Evolutionary conservation across 37 sponge, comb jelly and placozoan species (phyloP).

Genomic region (Spongilla lacustris): DNA sequence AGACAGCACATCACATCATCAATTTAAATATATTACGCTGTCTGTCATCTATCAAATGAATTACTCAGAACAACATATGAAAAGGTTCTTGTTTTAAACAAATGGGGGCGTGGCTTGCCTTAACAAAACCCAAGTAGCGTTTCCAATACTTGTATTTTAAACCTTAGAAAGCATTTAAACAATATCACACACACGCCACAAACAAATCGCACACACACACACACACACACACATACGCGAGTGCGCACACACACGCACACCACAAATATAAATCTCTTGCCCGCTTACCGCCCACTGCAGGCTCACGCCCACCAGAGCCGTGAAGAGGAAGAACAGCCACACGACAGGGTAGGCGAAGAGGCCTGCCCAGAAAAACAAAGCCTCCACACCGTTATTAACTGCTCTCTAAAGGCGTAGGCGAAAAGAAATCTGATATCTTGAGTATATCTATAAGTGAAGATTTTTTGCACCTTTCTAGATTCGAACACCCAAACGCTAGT

Average conservation of each 20-base stretch:
- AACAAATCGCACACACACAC: neutral
- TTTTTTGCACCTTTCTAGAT: constrained; percentile 65
- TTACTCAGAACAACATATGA: no score
- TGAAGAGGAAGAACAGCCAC: constrained; percentile 87
- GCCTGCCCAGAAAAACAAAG: constrained; percentile 86
- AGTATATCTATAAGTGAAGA: no score
- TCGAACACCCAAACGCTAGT: constrained; percentile 93
- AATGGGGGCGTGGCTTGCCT: no score
- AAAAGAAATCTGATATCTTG: neutral
- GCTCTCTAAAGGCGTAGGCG: neutral
- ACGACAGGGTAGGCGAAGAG: constrained; percentile 79
- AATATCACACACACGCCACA: neutral
- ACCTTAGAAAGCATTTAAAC: neutral
- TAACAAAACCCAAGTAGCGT: no score
- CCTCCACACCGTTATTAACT: constrained; percentile 42
- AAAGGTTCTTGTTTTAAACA: no score
- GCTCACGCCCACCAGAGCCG: constrained; percentile 67
- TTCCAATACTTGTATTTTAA: no score
- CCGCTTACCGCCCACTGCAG: constrained; percentile 81
- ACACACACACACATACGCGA: neutral
- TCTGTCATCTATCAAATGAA: no score
- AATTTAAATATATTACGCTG: no score
- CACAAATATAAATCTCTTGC: neutral
- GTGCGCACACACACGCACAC: constrained; percentile 4
- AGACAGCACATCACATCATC: no score